Conservation (phyloP, 2,888 invertebrate genomes). For the Polymixis flavicincta region DNA sequence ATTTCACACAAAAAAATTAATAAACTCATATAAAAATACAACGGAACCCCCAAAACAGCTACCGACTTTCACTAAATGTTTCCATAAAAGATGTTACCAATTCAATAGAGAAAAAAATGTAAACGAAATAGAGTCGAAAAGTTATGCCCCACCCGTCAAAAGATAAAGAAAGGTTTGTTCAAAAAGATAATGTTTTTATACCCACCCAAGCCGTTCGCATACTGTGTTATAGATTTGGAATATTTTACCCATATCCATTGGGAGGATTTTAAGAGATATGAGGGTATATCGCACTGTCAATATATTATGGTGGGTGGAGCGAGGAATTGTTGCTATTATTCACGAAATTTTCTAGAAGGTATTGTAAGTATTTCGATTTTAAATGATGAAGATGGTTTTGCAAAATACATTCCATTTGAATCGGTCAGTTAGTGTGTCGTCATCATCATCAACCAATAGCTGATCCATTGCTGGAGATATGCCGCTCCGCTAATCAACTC, state of each 20-base stretch:
- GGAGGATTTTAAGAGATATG: conserved; percentile 42
- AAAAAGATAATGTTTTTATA: conserved; percentile 67
- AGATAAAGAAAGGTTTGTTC: conserved; percentile 68
- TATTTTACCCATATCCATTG: conserved; percentile 56
- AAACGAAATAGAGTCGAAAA: conserved; percentile 68
- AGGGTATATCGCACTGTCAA: conserved; percentile 30
- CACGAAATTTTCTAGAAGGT: neutral
- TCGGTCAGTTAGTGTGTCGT: neutral
- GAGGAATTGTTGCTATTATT: conserved; percentile 27
- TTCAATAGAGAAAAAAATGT: conserved; percentile 72
- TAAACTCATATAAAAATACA: neutral
- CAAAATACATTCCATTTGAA: neutral
- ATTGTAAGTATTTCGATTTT: neutral
- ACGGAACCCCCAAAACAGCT: conserved; percentile 38
- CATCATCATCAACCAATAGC: neutral
- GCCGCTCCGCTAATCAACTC: neutral
- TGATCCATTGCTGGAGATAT: neutral
- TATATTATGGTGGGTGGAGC: conserved; percentile 9
- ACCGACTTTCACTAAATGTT: conserved; percentile 8
- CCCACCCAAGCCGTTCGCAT: conserved; percentile 39
- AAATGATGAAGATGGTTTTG: neutral
- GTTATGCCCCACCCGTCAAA: conserved; percentile 61
- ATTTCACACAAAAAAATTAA: neutral
- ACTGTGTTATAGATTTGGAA: conserved; percentile 63
- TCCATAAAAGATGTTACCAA: conserved; percentile 56